Conservation (phyloP, 2,113 vertebrate genomes). For the Mormyrus iriodes region DNA sequence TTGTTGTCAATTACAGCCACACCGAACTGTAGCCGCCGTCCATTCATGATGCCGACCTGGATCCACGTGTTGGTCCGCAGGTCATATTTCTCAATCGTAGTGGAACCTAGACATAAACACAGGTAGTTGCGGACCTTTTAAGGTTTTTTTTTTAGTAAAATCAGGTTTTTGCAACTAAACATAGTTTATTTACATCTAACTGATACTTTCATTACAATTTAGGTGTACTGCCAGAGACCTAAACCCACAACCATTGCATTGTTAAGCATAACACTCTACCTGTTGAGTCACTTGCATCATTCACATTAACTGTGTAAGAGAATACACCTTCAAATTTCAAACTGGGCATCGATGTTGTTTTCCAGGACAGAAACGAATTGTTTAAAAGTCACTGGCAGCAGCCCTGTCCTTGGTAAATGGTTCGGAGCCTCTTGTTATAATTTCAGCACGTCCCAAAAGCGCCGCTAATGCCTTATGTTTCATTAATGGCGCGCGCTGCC, state of each 20-base stretch:
- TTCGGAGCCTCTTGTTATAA: constrained; percentile 10
- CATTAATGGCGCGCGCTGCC: constrained; percentile 14
- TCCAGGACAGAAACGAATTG: not conserved
- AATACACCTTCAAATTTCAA: not conserved
- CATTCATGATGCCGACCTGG: constrained; percentile 84
- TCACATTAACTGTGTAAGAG: not conserved
- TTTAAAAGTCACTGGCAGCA: constrained; percentile 1
- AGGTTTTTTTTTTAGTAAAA: not conserved
- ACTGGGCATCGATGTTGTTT: not conserved
- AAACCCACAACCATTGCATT: not conserved
- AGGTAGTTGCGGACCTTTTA: not conserved
- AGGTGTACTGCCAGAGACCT: not conserved
- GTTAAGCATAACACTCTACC: not conserved
- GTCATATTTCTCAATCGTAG: constrained; percentile 92
- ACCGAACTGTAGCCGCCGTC: constrained; percentile 85
- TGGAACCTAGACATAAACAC: constrained; percentile 66
- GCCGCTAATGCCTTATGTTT: constrained; percentile 23
- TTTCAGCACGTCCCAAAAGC: not conserved
- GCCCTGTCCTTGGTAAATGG: constrained; percentile 1
- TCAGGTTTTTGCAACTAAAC: not conserved
- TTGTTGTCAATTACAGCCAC: constrained; percentile 95
- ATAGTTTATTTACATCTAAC: not conserved
- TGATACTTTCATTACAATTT: not conserved
- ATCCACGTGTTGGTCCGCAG: constrained; percentile 88
- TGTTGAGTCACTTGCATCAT: not conserved